Conservation (phyloP, 2,888 invertebrate genomes). For the Cacoxenus indagator region DNA sequence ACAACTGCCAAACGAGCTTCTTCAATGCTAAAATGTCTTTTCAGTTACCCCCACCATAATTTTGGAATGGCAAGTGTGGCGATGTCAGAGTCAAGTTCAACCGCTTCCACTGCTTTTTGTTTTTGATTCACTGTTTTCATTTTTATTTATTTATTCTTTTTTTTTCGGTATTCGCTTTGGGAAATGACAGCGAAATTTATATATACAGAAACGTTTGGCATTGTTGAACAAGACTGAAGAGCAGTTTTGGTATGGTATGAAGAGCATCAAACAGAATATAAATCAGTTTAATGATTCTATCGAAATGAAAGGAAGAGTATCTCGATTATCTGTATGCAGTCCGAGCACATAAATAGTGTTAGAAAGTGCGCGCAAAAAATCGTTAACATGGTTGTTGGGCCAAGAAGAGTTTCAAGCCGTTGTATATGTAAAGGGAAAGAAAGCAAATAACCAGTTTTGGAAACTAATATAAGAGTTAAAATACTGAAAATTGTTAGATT, state of each 20-base stretch:
- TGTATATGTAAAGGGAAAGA: too few species aligned
- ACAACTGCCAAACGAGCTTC: neutral
- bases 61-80: neutral
- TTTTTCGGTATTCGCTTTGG: neutral
- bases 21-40: neutral
- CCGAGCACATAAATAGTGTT: neutral
- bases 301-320: slow-evolving; percentile 26
- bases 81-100: slow-evolving; percentile 6
- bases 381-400: too few species aligned
- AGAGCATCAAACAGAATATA: slow-evolving; percentile 58
- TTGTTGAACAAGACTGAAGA: neutral
- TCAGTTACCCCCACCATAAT: neutral
- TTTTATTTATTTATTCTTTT: slow-evolving; percentile 2
- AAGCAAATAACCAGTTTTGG: too few species aligned
- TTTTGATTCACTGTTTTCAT: slow-evolving; percentile 21
- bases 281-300: slow-evolving; percentile 62
- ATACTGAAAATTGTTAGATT: too few species aligned
- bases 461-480: too few species aligned
- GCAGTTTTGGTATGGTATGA: neutral
- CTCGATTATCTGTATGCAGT: neutral
- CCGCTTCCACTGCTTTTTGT: neutral
- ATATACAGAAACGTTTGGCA: neutral
- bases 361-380: too few species aligned
- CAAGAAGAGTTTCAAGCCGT: too few species aligned
- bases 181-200: neutral